phyloP scores from a whole-genome alignment of 2,113 vertebrate genomes.

The Etheostoma cragini region DNA sequence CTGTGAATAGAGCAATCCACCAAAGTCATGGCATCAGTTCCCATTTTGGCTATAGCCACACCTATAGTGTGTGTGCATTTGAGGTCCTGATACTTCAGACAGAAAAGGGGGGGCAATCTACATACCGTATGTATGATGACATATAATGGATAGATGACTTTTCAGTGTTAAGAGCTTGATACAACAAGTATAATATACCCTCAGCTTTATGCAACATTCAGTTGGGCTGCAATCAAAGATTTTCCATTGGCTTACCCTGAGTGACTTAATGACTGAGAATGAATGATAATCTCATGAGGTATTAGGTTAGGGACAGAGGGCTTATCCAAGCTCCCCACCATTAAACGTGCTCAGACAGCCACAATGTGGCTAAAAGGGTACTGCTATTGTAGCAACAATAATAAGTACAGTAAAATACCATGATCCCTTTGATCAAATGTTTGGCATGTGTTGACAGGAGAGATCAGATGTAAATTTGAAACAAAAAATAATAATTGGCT shows the following conservation, averaged over 20 bases:
- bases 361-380: not conserved
- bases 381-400: conserved; percentile 27
- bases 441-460: not conserved
- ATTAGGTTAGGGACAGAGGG: conserved; percentile 53
- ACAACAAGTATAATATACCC: not conserved
- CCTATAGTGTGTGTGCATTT: conserved; percentile 8
- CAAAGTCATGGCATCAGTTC: conserved; percentile 17
- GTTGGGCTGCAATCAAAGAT: conserved; percentile 25
- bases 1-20: not conserved
- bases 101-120: not conserved
- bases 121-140: conserved; percentile 4
- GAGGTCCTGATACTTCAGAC: not conserved
- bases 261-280: conserved; percentile 55
- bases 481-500: not conserved
- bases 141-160: conserved; percentile 5
- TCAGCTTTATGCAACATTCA: conserved; percentile 32
- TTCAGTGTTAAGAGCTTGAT: conserved; percentile 19
- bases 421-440: not conserved
- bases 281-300: conserved; percentile 55
- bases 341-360: conserved; percentile 42
- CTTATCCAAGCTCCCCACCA: conserved; percentile 25
- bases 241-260: conserved; percentile 54
- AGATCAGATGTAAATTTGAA: conserved; percentile 9
- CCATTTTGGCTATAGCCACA: not conserved
- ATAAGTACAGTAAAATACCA: conserved; percentile 19